Percentiles rank a stretch among this genome's conserved stretches.
Conservation (phyloP, 2,888 invertebrate species). For the Capitulum mitella region DNA sequence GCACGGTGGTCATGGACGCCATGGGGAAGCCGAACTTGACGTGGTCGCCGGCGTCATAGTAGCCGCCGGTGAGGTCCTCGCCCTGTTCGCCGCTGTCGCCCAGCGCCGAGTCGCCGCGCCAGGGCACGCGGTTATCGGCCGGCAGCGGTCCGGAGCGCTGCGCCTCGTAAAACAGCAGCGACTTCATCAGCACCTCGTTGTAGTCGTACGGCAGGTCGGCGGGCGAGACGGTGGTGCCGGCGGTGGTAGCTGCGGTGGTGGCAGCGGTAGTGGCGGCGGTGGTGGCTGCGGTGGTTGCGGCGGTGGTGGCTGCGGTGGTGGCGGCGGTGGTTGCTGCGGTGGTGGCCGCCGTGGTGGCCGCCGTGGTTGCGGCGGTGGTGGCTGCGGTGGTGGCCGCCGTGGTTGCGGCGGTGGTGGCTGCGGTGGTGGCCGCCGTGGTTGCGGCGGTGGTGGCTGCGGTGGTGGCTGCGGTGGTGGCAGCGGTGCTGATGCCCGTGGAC, state of each 20-base stretch:
- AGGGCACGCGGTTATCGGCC: constrained; percentile 47
- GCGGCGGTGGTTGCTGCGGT: neutral
- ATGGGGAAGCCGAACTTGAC: constrained; percentile 35
- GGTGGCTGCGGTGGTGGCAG: neutral
- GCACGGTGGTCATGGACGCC: constrained; percentile 28
- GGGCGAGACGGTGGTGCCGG: neutral
- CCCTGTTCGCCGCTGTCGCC: constrained; percentile 53
- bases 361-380: neutral
- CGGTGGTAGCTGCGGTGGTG: neutral
- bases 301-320: constrained; percentile 1
- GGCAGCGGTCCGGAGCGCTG: constrained; percentile 43
- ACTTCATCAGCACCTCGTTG: constrained; percentile 33
- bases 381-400: neutral
- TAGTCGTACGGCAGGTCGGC: constrained; percentile 33
- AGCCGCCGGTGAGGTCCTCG: constrained; percentile 41
- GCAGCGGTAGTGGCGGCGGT: constrained; percentile 20
- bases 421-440: neutral
- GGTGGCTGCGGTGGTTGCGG: constrained; percentile 6
- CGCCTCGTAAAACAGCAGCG: constrained; percentile 37
- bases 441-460: neutral
- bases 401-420: constrained; percentile 11
- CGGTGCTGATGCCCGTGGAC: constrained; percentile 13
- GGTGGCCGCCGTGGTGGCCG: neutral
- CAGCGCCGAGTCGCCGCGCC: constrained; percentile 52
- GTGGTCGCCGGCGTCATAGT: constrained; percentile 33